Conservation (phyloP, 2,797 vertebrate species). For the Dicrostonyx torquatus region DNA sequence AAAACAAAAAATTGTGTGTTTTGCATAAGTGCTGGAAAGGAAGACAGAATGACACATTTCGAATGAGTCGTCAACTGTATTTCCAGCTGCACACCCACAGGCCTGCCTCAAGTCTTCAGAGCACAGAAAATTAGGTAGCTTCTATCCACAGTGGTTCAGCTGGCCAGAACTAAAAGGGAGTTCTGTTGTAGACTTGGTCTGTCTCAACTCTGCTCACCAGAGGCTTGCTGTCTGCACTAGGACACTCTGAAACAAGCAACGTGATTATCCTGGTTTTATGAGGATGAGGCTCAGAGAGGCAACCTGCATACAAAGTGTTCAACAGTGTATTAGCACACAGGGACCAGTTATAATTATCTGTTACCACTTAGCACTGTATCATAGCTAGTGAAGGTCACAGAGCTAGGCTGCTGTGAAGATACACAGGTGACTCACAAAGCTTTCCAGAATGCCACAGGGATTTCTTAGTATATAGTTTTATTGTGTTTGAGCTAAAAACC, state of each 20-base stretch:
- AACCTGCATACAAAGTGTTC: not conserved
- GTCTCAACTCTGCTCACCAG: not conserved
- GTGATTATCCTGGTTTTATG: not conserved
- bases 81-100: not conserved
- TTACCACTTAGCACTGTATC: not conserved
- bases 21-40: not conserved
- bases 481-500: not conserved
- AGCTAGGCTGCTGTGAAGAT: not conserved
- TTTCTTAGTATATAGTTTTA: not conserved
- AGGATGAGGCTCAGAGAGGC: not conserved
- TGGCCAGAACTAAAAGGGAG: not conserved
- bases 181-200: not conserved
- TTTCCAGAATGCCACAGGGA: not conserved
- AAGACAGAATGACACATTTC: not conserved
- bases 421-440: not conserved
- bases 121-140: not conserved
- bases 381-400: not conserved
- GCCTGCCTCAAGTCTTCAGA: not conserved
- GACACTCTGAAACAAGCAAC: not conserved
- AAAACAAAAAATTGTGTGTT: not conserved
- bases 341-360: not conserved
- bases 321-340: not conserved
- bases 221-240: not conserved
- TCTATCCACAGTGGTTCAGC: not conserved
- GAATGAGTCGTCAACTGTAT: not conserved